phyloP scores from a whole-genome alignment of 2,113 vertebrate genomes.

The Alligator sinensis region DNA sequence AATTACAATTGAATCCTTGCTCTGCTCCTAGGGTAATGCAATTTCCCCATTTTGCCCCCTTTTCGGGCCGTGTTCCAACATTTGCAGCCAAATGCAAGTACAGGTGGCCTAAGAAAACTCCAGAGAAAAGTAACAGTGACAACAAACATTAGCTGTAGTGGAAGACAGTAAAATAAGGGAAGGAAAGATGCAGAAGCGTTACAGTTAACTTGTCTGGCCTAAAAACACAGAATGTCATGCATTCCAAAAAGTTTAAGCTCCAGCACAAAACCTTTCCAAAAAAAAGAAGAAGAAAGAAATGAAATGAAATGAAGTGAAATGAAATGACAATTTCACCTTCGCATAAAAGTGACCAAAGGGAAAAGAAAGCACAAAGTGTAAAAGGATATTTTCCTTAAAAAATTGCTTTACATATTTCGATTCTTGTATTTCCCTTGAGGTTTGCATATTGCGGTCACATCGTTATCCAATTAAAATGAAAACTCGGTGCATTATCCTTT shows the following conservation, averaged over 20 bases:
- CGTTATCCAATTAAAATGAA: slow-evolving; percentile 85
- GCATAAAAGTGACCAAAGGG: slow-evolving; percentile 57
- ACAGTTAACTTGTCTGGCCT: not conserved
- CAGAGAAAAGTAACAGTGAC: not conserved
- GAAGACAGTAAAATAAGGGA: not conserved
- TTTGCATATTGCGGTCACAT: slow-evolving; percentile 81
- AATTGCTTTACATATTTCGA: slow-evolving; percentile 78
- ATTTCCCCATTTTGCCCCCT: not conserved
- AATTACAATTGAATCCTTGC: not conserved
- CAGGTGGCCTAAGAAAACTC: not conserved
- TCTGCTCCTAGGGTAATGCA: not conserved
- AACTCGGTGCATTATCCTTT: slow-evolving; percentile 80
- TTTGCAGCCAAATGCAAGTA: no score
- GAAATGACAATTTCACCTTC: slow-evolving; percentile 54
- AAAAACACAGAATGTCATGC: not conserved
- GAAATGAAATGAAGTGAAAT: not conserved
- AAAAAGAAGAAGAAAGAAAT: not conserved
- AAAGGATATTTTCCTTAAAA: slow-evolving; percentile 71
- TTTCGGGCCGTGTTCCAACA: not conserved
- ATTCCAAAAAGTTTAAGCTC: slow-evolving; percentile 25
- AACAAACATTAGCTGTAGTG: not conserved
- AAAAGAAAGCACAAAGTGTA: slow-evolving; percentile 59
- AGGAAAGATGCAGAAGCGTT: not conserved
- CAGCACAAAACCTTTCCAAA: not conserved
- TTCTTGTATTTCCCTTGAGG: slow-evolving; percentile 73